phyloP scores from a whole-genome alignment of 2,113 vertebrate species.

The Setophaga kirtlandii region DNA sequence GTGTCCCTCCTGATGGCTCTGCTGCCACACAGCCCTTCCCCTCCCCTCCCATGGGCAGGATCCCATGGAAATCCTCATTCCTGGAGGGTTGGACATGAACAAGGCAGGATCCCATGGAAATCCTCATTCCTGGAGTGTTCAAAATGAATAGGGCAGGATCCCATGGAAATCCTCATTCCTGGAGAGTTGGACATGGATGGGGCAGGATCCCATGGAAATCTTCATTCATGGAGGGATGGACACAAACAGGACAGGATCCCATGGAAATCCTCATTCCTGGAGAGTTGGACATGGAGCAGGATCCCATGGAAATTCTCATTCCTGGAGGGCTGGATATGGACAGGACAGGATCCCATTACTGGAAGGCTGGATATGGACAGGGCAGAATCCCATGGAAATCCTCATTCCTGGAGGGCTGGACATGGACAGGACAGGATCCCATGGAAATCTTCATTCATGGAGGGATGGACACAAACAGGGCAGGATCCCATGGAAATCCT shows the following conservation, averaged over 20 bases:
- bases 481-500: background rate
- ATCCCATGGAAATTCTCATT: background rate
- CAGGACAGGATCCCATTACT: rapidly evolving
- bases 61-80: no score
- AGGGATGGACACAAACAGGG: rapidly evolving
- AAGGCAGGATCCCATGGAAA: rapidly evolving
- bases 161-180: background rate
- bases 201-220: background rate
- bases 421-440: rapidly evolving
- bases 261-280: background rate
- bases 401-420: rapidly evolving
- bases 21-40: background rate
- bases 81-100: rapidly evolving
- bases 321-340: rapidly evolving
- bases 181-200: rapidly evolving
- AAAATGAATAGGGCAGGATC: rapidly evolving
- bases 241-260: rapidly evolving
- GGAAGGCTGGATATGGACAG: rapidly evolving
- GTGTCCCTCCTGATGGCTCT: background rate
- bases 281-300: rapidly evolving
- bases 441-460: background rate
- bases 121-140: background rate
- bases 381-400: background rate
- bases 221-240: rapidly evolving
- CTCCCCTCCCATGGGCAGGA: background rate